Evolutionary conservation across 2,113 vertebrate species (phyloP).

Genomic region (Urocynchramus pylzowi): DNA sequence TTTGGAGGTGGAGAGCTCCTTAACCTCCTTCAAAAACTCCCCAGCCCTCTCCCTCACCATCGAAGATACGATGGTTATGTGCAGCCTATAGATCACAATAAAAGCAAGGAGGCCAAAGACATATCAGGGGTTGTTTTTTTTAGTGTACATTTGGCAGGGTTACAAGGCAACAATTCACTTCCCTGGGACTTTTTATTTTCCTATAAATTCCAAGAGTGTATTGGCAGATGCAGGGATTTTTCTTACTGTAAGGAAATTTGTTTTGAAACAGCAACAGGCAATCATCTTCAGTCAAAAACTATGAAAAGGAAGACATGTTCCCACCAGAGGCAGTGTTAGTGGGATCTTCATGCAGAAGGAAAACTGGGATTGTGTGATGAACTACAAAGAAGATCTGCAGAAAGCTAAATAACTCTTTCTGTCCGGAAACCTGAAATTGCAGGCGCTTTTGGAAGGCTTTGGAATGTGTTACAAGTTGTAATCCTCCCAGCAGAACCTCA

Average conservation of each 20-base stretch:
- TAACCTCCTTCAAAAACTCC: neutral
- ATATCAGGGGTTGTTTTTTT: neutral
- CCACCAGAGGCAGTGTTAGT: neutral
- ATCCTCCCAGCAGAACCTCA: slow-evolving; percentile 56
- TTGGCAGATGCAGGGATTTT: neutral
- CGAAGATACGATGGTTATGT: neutral
- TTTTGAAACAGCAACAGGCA: neutral
- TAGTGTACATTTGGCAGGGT: neutral
- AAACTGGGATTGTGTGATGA: neutral
- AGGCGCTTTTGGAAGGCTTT: neutral
- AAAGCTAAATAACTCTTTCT: neutral
- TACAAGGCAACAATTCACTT: neutral
- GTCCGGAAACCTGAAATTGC: neutral
- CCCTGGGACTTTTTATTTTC: neutral
- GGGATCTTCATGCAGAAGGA: neutral
- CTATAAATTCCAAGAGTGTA: slow-evolving; percentile 4
- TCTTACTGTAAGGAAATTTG: slow-evolving; percentile 8
- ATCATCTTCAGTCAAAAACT: neutral
- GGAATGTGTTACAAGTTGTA: slow-evolving; percentile 20
- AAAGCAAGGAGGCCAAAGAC: slow-evolving; percentile 8
- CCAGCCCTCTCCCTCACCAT: neutral
- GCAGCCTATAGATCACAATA: neutral
- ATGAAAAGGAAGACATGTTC: neutral
- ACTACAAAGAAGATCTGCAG: neutral
- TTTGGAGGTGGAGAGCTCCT: neutral